Base-by-base conservation (phyloP, 1,140 invertebrate genomes). In the Melitaea cinxia region DNA sequence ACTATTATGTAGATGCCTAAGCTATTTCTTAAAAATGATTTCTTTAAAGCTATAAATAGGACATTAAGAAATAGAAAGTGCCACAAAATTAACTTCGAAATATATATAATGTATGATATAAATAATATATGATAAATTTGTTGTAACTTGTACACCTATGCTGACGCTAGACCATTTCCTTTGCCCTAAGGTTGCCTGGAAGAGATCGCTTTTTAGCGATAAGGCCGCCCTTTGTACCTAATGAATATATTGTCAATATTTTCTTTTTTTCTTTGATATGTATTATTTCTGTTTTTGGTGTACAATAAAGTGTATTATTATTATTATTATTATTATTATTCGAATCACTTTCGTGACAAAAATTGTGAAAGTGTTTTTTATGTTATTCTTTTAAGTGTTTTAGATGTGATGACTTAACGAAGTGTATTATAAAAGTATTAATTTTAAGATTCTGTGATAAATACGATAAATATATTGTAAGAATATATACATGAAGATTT, bases 1-100 rank as follows among this genome's bases (percentile, higher is more conserved):
- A 90, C 61, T 90, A 89, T 62, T 90, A 89, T 52, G 83, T 90
- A 21, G 88, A 90, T 73, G 65, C 77, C 9, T 83, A 73, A 78
- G 9, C 15, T 21, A 15, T 47, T 23, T 23, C 21, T 52, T 28
- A 17, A 52, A 15, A 30, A 47, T 30, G 30, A 47, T 14, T 49
- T 45, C 1, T 42, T 45, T 47, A 21, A 23, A 3, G 10, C 15
- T 42, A 39, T 42, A 58, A 58, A 58, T 58, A 58, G 35, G 39
- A 30, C 39, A 65, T 26, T 57, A 66, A 65, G 57, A 63, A 70
- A 59, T 77, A 77, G 73, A 82, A 82, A 83, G 80, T 85, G 79
- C 81, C 79, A 85, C 76, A 70, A 73, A 70, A 75, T 71, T 73
- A 39, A 56, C 62, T 75, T 67, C 52, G n/a, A n/a, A n/a, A n/a